Conservation (phyloP, 2,888 invertebrate species). For the Diabrotica balteata region DNA sequence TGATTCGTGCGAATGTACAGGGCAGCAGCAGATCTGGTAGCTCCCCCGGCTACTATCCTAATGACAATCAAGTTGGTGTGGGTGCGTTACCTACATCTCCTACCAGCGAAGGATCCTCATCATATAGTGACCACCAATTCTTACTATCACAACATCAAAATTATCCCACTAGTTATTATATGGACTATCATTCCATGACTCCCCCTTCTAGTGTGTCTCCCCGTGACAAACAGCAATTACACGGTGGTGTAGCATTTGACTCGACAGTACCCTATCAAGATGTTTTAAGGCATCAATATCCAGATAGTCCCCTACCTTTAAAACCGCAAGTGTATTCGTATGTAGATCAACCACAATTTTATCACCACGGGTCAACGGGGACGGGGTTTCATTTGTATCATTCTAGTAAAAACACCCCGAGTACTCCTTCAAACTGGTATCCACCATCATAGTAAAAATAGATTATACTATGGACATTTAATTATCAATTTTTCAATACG, state of each 20-base stretch:
- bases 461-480: conserved; percentile 40
- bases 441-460: conserved; percentile 58
- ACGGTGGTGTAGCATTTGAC: conserved; percentile 63
- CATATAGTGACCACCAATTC: conserved; percentile 73
- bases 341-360: conserved; percentile 85
- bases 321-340: conserved; percentile 89
- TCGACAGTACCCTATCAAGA: conserved; percentile 60
- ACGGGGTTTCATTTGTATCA: conserved; percentile 88
- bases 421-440: conserved; percentile 60
- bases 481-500: conserved; percentile 42
- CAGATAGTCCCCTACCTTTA: conserved; percentile 75
- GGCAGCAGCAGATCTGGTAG: conserved; percentile 61
- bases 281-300: conserved; percentile 70
- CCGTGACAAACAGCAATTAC: conserved; percentile 78
- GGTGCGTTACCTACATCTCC: conserved; percentile 89
- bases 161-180: conserved; percentile 69
- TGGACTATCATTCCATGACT: conserved; percentile 93
- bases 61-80: conserved; percentile 70
- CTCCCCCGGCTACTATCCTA: conserved; percentile 59
- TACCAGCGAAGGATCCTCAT: conserved; percentile 82
- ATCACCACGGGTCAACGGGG: conserved; percentile 68
- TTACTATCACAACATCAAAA: conserved; percentile 65
- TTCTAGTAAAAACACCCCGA: conserved; percentile 68
- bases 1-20: conserved; percentile 87
- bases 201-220: conserved; percentile 97